phyloP scores from a whole-genome alignment of 2,888 invertebrate genomes.

The Corythucha ciliata region DNA sequence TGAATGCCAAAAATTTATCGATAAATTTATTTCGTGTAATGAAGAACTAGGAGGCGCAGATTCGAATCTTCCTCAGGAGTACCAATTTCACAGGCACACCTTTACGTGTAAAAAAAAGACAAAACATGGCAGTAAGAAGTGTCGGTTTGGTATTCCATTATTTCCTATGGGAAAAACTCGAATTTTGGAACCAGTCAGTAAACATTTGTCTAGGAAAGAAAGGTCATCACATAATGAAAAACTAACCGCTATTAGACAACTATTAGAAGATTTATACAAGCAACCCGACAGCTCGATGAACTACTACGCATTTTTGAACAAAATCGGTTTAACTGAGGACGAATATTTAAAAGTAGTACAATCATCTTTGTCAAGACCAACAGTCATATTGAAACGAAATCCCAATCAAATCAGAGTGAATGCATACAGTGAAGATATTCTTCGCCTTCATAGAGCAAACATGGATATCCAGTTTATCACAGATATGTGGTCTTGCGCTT shows the following conservation, averaged over 20 bases:
- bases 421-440: background rate
- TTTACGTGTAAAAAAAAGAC: slow-evolving; percentile 4
- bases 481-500: background rate
- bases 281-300: no score
- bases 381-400: slow-evolving; percentile 1
- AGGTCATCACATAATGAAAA: background rate
- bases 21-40: slow-evolving; percentile 10
- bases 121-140: slow-evolving; percentile 1
- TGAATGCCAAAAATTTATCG: slow-evolving; percentile 1
- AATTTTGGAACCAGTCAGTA: slow-evolving; percentile 14
- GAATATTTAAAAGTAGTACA: background rate
- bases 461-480: slow-evolving; percentile 14
- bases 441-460: background rate
- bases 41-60: background rate
- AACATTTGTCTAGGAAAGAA: background rate
- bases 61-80: background rate
- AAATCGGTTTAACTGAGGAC: background rate
- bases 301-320: no score
- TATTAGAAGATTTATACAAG: no score
- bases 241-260: no score
- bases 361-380: background rate
- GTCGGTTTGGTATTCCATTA: slow-evolving; percentile 15
- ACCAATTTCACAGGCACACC: slow-evolving; percentile 5
- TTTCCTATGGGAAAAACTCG: slow-evolving; percentile 5
- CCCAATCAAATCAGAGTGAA: background rate